Conservation (phyloP, 2,113 vertebrate genomes). For the Hemicordylus capensis region DNA sequence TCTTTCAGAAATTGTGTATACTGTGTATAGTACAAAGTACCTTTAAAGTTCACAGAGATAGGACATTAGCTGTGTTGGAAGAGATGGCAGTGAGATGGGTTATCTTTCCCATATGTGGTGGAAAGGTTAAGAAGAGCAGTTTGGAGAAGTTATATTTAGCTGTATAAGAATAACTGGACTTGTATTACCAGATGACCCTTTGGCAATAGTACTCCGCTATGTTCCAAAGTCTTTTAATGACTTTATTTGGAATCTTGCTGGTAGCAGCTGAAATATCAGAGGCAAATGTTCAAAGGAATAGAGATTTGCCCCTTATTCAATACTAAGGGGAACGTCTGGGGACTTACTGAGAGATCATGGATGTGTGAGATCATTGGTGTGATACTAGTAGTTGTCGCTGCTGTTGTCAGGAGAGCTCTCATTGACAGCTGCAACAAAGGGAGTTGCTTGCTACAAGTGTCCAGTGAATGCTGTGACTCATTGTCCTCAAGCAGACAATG, state of each 20-base stretch:
- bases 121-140: neutral
- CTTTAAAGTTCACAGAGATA: neutral
- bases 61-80: neutral
- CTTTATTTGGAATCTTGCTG: neutral
- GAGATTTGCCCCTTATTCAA: neutral
- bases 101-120: neutral
- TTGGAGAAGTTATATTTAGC: neutral
- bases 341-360: neutral
- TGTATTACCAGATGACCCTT: neutral
- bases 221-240: neutral
- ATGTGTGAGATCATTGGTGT: neutral
- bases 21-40: neutral
- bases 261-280: neutral
- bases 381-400: neutral
- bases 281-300: neutral
- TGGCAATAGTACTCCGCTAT: neutral
- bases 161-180: neutral
- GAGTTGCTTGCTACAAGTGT: neutral
- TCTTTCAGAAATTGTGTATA: too few species aligned
- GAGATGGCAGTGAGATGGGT: neutral
- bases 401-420: neutral
- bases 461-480: too few species aligned
- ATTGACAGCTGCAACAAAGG: neutral
- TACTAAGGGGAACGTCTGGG: neutral
- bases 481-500: too few species aligned